Percentiles rank a stretch among this genome's conserved stretches.
phyloP scores from a whole-genome alignment of 2,888 invertebrate species.

The Seira musarum region DNA sequence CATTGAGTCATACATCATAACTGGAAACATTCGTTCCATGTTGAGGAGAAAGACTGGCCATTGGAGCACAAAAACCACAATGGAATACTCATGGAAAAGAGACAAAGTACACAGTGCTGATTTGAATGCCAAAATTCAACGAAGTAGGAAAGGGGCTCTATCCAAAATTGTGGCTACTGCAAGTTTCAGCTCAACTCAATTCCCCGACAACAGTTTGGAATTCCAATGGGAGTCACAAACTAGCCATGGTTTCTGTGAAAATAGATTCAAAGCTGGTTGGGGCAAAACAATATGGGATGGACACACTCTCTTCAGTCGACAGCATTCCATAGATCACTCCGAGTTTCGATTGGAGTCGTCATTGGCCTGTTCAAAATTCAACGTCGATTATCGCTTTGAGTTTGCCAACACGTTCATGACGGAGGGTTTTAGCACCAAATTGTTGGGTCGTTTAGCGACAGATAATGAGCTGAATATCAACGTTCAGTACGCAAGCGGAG shows the following conservation, averaged over 20 bases:
- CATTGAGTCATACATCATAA: constrained; percentile 69
- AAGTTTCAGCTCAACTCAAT: constrained; percentile 63
- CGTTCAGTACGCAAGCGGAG: constrained; percentile 54
- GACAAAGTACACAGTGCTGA: constrained; percentile 66
- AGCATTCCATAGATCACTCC: constrained; percentile 59
- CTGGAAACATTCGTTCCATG: constrained; percentile 68
- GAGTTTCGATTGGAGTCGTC: constrained; percentile 67
- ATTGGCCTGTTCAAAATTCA: constrained; percentile 66
- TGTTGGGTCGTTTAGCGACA: constrained; percentile 48
- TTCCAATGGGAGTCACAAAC: constrained; percentile 70
- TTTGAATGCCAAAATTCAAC: constrained; percentile 69
- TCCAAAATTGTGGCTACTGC: constrained; percentile 63
- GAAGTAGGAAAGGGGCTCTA: constrained; percentile 67
- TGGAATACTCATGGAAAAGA: constrained; percentile 70
- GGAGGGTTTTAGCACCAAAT: constrained; percentile 57
- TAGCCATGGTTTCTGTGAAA: constrained; percentile 70
- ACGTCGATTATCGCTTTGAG: constrained; percentile 69
- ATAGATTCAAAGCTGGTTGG: constrained; percentile 66
- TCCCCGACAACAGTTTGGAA: constrained; percentile 69
- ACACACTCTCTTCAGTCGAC: constrained; percentile 70
- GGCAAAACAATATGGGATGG: constrained; percentile 70
- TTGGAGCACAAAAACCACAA: constrained; percentile 69
- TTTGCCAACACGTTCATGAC: constrained; percentile 53
- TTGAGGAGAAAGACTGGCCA: constrained; percentile 65
- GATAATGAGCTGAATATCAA: constrained; percentile 62